phyloP scores from a whole-genome alignment of 2,888 invertebrate species.

The Drosophila sordidula region DNA sequence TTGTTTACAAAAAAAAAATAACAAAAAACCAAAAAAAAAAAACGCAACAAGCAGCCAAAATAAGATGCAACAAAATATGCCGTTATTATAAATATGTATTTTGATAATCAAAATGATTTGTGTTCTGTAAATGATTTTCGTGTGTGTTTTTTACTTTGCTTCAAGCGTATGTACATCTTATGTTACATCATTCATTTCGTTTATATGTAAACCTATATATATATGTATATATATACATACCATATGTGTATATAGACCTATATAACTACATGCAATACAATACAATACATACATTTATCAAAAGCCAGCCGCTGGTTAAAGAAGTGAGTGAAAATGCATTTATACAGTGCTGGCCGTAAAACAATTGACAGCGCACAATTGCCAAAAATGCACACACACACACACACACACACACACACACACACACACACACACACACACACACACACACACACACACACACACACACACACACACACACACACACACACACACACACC shows the following conservation, averaged over 20 bases:
- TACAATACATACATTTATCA: constrained; percentile 54
- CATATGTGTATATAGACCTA: constrained; percentile 13
- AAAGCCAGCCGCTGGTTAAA: constrained; percentile 55
- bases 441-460: constrained; percentile 28
- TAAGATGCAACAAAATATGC: constrained; percentile 25
- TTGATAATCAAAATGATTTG: constrained; percentile 37
- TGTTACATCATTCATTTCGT: constrained; percentile 45
- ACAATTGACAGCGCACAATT: constrained; percentile 55
- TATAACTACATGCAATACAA: constrained; percentile 25
- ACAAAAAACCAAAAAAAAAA: constrained; percentile 4
- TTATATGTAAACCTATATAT: constrained; percentile 22
- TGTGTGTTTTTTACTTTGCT: constrained; percentile 52
- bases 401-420: constrained; percentile 22
- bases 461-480: constrained; percentile 32
- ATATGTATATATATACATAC: constrained; percentile 15
- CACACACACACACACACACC: constrained; percentile 17
- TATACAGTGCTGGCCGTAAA: constrained; percentile 53
- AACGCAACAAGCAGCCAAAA: constrained; percentile 47
- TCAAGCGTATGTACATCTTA: constrained; percentile 40
- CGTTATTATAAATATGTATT: constrained; percentile 34
- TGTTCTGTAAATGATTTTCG: constrained; percentile 35
- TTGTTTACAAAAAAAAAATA: constrained; percentile 30
- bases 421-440: constrained; percentile 29
- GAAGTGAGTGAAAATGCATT: constrained; percentile 63
- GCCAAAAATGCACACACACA: constrained; percentile 56